These are phyloP conservation scores for Plagodis dolabraria DNA, from an alignment of 2,888 invertebrate species.

Conservation along the genomic window DNA sequence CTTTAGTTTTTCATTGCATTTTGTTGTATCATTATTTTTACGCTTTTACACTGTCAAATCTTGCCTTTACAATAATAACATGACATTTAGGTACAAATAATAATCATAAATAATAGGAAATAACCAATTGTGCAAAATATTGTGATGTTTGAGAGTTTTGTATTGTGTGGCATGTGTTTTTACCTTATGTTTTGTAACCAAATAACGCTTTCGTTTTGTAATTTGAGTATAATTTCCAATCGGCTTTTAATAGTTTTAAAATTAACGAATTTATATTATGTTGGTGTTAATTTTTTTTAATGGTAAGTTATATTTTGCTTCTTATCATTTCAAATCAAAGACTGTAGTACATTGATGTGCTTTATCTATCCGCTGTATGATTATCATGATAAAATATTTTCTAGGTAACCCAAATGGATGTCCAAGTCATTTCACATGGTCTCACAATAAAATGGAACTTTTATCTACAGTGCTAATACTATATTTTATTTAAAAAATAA, in stretches of 20 bases:
- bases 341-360: constrained; percentile 33
- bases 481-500: constrained; percentile 48
- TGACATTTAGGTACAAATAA: constrained; percentile 43
- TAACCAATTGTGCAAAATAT: constrained; percentile 35
- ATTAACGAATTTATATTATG: constrained; percentile 64
- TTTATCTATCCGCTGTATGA: constrained; percentile 52
- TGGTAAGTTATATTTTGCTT: constrained; percentile 69
- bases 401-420: constrained; percentile 84
- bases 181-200: constrained; percentile 36
- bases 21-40: constrained; percentile 30
- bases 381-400: constrained; percentile 75
- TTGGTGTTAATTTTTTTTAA: constrained; percentile 74
- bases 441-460: constrained; percentile 63
- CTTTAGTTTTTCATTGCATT: constrained; percentile 38
- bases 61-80: constrained; percentile 51
- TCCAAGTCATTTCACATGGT: constrained; percentile 75
- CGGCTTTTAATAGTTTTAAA: constrained; percentile 42
- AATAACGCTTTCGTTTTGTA: constrained; percentile 35
- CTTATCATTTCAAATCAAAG: constrained; percentile 45
- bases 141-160: constrained; percentile 37
- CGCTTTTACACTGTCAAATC: constrained; percentile 47
- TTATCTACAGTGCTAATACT: constrained; percentile 62
- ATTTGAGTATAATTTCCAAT: constrained; percentile 37
- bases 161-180: constrained; percentile 40
- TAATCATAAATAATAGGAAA: constrained; percentile 16